Evolutionary conservation across 2,113 vertebrate species (phyloP), one percentile per base, ranked within the genome.

Genomic region (Entelurus aequoreus): DNA sequence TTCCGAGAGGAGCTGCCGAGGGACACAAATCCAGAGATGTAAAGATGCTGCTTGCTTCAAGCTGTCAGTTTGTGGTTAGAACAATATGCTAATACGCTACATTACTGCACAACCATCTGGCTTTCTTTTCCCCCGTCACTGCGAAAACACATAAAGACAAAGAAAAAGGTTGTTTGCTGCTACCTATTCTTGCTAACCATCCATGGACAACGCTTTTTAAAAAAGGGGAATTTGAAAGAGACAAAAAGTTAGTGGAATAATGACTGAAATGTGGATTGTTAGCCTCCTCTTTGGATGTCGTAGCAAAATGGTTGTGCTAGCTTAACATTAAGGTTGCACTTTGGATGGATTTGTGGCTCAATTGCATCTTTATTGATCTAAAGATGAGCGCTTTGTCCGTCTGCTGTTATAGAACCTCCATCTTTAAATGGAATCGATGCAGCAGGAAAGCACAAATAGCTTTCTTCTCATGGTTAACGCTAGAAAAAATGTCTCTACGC

Each of bases 21-120:
- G 68, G 70, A 72, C 37, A 48, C 37, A 28, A 59, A 59, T 50
- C 53, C 4, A 59, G 66, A 79, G 65, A 78, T 65, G 48, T 66
- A 54, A 76, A 56, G 58, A 54, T 69, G 59, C 47, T 4, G 48
- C 66, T 67, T 6, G 44, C 66, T 69, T 74, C 60, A 52, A 64
- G 68, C 65, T 76, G 63, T 75, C 74, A 75, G 50, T 44, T 56
- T 70, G 54, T 53, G 62, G 37, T 68, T 42, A 19, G 6, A 62
- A 60, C 59, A 69, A 48, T 48, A 60, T 65, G 69, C 35, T 58
- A 72, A 60, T 12, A 37, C 3, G 6, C 3, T 15, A 57, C 28
- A 35, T 49, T 36, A n/a, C 14, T 0, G 12, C 35, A 46, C 21
- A 64, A 69, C 12, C 1, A 65, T 65, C 35, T 3, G 37, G 55